Evolutionary conservation across 2,113 vertebrate species (phyloP), one percentile per base, ranked within the genome.

Genomic region (Paracanthobrama guichenoti): DNA sequence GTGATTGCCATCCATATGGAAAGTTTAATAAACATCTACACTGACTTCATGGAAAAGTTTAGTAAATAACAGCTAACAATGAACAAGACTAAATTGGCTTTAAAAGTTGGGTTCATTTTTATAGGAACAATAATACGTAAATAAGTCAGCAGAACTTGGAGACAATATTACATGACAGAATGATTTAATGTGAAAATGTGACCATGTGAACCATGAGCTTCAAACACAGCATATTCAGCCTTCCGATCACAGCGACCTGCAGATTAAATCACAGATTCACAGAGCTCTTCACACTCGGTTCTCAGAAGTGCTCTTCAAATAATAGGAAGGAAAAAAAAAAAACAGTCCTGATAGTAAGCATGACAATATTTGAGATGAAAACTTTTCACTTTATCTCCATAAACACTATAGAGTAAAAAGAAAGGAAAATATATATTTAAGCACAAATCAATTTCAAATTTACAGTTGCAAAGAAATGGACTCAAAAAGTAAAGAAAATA

Each of bases 101-200:
- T 67, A 67, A 48, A 74, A 28, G n/a, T 16, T 74, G 44, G 44
- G 22, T 48, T 74, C 6, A 0, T 13, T 26, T n/a, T 48, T 26
- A 73, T 48, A 44, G 67, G n/a, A 74, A 44, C 1, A 48, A 26
- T 1, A 48, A 26, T 2, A 0, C 42, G 11, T 4, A 11, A 64
- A 20, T 46, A 39, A 46, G 7, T 79, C 28, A 39, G 16, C 16
- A 35, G 16, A 20, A 67, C 3, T 20, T 20, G 16, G 3, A 84
- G 62, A 57, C 24, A 28, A 42, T 77, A 67, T 53, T 35, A 57
- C 0, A 18, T 55, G 72, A 72, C 20, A 44, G 60, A 59, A 31
- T 64, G 14, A 22, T 78, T 84, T 64, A 85, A 50, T 66, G 57
- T 62, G 22, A 79, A 77, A 78, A 42, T 60, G 62, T 60, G 7